phyloP scores from a whole-genome alignment of 1,140 invertebrate genomes.

The Drosophila trapezifrons region DNA sequence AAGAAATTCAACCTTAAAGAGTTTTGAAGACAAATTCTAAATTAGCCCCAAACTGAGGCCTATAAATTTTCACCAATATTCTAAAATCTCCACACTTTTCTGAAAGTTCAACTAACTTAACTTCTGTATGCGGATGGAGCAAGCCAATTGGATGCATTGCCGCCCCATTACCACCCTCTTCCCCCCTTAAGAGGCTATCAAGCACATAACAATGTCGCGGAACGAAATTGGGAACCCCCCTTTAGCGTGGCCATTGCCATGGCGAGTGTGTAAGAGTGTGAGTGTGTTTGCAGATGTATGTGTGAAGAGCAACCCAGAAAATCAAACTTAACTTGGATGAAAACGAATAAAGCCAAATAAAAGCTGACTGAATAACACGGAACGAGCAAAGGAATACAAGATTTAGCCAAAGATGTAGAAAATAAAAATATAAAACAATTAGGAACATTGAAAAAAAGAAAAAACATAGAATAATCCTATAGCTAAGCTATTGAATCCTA shows the following conservation, averaged over 20 bases:
- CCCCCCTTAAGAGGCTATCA: not conserved
- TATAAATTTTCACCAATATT: not conserved
- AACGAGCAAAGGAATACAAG: slow-evolving; percentile 59
- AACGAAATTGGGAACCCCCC: slow-evolving; percentile 53
- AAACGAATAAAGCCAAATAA: slow-evolving; percentile 41
- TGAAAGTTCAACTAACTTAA: slow-evolving; percentile 19
- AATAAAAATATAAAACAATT: not conserved
- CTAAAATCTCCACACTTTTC: not conserved
- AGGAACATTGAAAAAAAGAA: not conserved
- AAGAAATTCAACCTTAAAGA: not conserved
- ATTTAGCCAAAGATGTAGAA: slow-evolving; percentile 18
- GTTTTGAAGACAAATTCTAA: not conserved
- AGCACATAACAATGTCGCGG: slow-evolving; percentile 49
- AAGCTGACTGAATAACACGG: slow-evolving; percentile 53
- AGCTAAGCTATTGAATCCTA: too few relatives aligned
- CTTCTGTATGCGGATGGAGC: slow-evolving; percentile 17
- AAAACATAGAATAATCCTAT: too few relatives aligned
- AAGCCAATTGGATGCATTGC: slow-evolving; percentile 36
- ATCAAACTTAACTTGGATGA: slow-evolving; percentile 49
- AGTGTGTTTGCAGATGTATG: slow-evolving; percentile 4
- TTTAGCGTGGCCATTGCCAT: slow-evolving; percentile 41
- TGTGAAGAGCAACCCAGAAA: slow-evolving; percentile 44
- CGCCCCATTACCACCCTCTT: slow-evolving; percentile 15
- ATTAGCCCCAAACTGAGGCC: not conserved
- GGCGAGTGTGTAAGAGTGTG: slow-evolving; percentile 18